A percentile compares a stretch with the other conserved stretches of the same genome.
These are phyloP conservation scores for Cataglyphis albicans DNA, from an alignment of 2,888 invertebrate species.

Conservation along the genomic window DNA sequence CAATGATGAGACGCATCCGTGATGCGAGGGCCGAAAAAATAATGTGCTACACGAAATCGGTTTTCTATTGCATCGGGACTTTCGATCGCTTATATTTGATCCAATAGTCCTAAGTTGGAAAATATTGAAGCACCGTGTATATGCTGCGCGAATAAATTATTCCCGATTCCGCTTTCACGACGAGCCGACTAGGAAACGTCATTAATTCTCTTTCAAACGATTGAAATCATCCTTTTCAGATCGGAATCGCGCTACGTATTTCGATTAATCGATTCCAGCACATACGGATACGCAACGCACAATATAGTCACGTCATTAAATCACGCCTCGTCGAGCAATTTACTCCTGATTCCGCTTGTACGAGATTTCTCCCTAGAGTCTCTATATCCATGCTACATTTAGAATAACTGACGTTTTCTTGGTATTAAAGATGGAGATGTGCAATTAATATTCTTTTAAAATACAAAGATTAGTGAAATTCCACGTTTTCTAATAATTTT, in stretches of 20 bases:
- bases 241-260: not conserved
- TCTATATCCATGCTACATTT: conserved; percentile 19
- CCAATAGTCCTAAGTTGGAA: conserved; percentile 61
- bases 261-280: conserved; percentile 32
- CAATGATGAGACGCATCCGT: conserved; percentile 68
- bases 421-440: not conserved
- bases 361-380: conserved; percentile 41
- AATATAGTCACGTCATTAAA: conserved; percentile 62
- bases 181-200: conserved; percentile 16
- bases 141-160: conserved; percentile 63
- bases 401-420: conserved; percentile 9
- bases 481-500: not conserved
- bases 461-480: not conserved
- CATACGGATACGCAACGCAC: conserved; percentile 25
- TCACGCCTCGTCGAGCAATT: conserved; percentile 59
- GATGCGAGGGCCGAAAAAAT: conserved; percentile 70
- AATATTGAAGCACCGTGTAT: conserved; percentile 58
- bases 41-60: conserved; percentile 70
- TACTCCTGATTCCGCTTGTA: conserved; percentile 53
- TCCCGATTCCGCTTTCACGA: conserved; percentile 57
- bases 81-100: conserved; percentile 60
- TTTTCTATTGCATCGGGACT: conserved; percentile 67
- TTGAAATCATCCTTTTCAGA: conserved; percentile 19
- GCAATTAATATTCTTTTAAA: not conserved
- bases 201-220: conserved; percentile 28